A percentile compares a stretch with the other conserved stretches of the same genome.
These are phyloP conservation scores for Siniperca undulata DNA, from an alignment of 2,797 vertebrate species.

Conservation along the genomic window DNA sequence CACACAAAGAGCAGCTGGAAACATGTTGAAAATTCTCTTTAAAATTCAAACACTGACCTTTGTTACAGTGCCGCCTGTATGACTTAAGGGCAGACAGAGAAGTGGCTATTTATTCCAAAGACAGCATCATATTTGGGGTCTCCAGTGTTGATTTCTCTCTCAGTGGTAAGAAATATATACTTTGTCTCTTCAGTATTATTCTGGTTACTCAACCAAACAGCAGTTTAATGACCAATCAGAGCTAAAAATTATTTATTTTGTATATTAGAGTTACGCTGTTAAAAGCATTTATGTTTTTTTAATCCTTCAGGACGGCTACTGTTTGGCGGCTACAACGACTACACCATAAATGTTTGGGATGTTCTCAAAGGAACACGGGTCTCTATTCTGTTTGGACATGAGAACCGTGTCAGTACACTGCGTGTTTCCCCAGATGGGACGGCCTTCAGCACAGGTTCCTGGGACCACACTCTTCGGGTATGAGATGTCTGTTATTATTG, in stretches of 20 bases:
- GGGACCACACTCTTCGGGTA: conserved; percentile 98
- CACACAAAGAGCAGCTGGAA: background rate
- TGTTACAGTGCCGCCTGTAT: conserved; percentile 94
- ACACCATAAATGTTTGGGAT: conserved; percentile 99
- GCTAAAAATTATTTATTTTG: background rate
- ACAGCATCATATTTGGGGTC: conserved; percentile 98
- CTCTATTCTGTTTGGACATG: conserved; percentile 97
- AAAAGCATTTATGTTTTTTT: background rate
- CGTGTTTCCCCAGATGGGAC: conserved; percentile 97
- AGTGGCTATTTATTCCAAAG: conserved; percentile 98
- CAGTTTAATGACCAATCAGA: background rate
- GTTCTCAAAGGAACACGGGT: conserved; percentile 97
- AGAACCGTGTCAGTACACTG: conserved; percentile 97
- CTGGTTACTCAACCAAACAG: background rate
- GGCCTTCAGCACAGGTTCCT: conserved; percentile 96
- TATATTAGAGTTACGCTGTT: background rate
- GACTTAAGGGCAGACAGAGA: conserved; percentile 98
- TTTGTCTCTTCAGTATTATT: background rate
- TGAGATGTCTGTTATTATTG: conserved; percentile 13
- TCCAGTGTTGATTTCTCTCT: conserved; percentile 99
- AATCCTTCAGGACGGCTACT: conserved; percentile 89
- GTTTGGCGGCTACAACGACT: conserved; percentile 98
- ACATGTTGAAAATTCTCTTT: background rate
- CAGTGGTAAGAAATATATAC: conserved; percentile 88
- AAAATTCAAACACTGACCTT: conserved; percentile 18